Evolutionary conservation across 2,888 invertebrate genomes (phyloP), one percentile per base, ranked within the genome.

Genomic region (Agrypnus murinus): DNA sequence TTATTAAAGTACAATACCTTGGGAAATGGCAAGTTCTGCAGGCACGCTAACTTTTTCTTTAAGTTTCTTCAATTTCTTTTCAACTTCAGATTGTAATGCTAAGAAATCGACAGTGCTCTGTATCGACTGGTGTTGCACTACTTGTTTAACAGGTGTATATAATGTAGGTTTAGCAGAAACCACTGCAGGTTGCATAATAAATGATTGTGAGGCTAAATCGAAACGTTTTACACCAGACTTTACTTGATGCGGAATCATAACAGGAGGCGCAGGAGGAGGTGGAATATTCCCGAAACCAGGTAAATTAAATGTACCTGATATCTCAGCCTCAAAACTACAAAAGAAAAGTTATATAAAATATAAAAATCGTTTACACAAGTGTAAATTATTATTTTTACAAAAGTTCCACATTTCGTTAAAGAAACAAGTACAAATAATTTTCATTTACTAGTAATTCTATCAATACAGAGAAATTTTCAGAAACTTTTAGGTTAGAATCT

Each of bases 291-390:
- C 90, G 73, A 88, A 90, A 12, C 82, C 83, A 0, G 87, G 82
- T 58, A 86, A 72, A 67, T 75, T 77, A 65, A 79, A 82, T n/a
- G 75, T 69, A 17, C 91, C 90, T 0, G 94, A 92, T 77, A 96
- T 95, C 87, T 96, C 96, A 0, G 95, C 95, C 82, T 96, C 96
- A 82, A 96, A 96, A 80, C 95, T 94, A 77, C n/a, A 84, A 85
- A 72, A 71, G 17, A 12, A 15, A 12, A 17, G 31, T 34, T 15
- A 19, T 31, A 10, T 25, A 68, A 57, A 25, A 32, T n/a, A n/a
- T n/a, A n/a, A n/a, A n/a, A n/a, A n/a, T n/a, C n/a, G n/a, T n/a
- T n/a, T n/a, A n/a, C n/a, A n/a, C n/a, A n/a, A n/a, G n/a, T n/a
- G n/a, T n/a, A n/a, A n/a, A n/a, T n/a, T n/a, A n/a, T n/a, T n/a